A percentile compares a stretch with the other conserved stretches of the same genome.
Conservation (phyloP, 2,797 vertebrate species). For the Sebastes steindachneri region DNA sequence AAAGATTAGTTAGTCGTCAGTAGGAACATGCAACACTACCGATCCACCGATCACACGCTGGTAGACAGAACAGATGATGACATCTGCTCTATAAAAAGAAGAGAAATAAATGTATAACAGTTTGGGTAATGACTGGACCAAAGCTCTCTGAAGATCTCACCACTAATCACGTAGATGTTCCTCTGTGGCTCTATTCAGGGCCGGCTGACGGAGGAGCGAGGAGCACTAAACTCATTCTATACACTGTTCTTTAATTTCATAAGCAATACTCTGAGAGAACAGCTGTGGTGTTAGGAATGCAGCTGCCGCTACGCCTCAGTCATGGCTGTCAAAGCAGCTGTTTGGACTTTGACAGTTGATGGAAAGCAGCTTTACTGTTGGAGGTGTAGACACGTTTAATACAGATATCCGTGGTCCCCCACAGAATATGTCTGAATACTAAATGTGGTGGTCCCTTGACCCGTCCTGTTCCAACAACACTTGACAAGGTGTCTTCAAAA, state of each 20-base stretch:
- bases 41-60: constrained; percentile 43
- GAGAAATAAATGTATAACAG: constrained; percentile 8
- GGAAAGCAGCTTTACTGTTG: background rate
- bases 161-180: background rate
- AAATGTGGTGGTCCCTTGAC: background rate
- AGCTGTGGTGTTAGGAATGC: background rate
- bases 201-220: no score
- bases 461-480: background rate
- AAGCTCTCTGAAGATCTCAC: background rate
- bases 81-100: constrained; percentile 25
- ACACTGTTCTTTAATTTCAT: background rate
- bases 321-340: constrained; percentile 12
- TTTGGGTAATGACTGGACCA: constrained; percentile 3
- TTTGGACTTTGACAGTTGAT: background rate
- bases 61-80: constrained; percentile 46
- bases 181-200: background rate
- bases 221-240: background rate
- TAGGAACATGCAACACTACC: constrained; percentile 26
- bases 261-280: background rate
- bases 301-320: background rate
- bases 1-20: constrained; percentile 53
- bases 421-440: background rate
- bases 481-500: background rate
- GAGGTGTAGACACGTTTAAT: background rate
- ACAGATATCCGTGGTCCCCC: background rate